Evolutionary conservation across 2,797 vertebrate species (phyloP), one percentile per base, ranked within the genome.

Genomic region (Spinus pinus): DNA sequence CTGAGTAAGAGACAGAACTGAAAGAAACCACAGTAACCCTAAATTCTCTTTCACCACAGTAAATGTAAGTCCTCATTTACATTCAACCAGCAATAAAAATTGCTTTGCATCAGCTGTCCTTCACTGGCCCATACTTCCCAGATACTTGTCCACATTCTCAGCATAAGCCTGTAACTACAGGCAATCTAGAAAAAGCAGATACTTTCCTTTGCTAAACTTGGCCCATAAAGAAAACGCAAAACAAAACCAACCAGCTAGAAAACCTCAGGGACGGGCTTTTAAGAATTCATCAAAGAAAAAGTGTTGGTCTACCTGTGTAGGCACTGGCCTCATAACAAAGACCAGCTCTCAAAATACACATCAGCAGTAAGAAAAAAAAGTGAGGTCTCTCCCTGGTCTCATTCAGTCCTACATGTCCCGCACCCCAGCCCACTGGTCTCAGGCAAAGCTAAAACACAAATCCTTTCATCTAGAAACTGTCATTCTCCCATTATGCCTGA

Each of bases 11-110:
- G 37, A 30, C 51, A 86, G 62, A 91, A 91, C 30, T 46, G 79
- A 87, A 93, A 82, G 57, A 80, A 91, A 67, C 49, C 56, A 71
- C 64, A 92, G 41, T 88, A 86, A 71, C 64, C 15, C n/a, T 77
- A 62, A 53, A 51, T 89, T 87, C 13, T 77, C 19, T 93, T 79
- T 73, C 66, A 53, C 35, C 37, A 53, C 35, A 39, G 8, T 33
- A 37, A 84, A 82, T 53, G 22, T 67, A 92, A 89, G 37, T 53
- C 67, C 82, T 75, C 74, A 70, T 86, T 84, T 86, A 72, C 39
- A 73, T 86, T 72, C 31, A 89, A 28, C 51, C 33, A 80, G 42
- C 23, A 70, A n/a, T 17, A 80, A 77, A 95, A 91, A 77, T 56
- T 66, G 66, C 30, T 70, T 85, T 73, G 44, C 88, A 88, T 84